Conservation (phyloP, 2,888 invertebrate species). For the Nebria salina region DNA sequence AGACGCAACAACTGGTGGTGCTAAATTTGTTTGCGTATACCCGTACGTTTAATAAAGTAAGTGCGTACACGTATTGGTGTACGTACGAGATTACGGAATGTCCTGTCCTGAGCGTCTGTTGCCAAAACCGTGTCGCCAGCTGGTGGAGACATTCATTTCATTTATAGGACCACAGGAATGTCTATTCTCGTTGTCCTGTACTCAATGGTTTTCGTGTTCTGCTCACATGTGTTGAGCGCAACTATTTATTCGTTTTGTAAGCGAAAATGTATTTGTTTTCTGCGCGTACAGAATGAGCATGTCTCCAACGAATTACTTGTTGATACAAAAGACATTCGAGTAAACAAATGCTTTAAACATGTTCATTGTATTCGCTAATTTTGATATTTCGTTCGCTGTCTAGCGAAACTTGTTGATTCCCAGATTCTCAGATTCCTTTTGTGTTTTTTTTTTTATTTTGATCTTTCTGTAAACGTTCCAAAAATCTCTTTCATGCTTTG, state of each 20-base stretch:
- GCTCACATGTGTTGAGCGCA: slow-evolving; percentile 19
- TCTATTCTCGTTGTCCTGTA: slow-evolving; percentile 38
- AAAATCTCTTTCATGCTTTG: no score
- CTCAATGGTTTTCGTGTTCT: slow-evolving; percentile 18
- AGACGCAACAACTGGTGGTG: neutral
- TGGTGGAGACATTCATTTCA: slow-evolving; percentile 40
- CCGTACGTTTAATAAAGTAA: neutral
- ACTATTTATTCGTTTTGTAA: slow-evolving; percentile 26
- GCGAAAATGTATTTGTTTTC: neutral
- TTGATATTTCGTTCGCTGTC: neutral
- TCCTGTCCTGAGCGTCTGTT: slow-evolving; percentile 21
- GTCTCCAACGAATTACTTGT: slow-evolving; percentile 6
- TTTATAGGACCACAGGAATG: slow-evolving; percentile 40
- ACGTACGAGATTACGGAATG: slow-evolving; percentile 28
- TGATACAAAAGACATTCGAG: slow-evolving; percentile 11
- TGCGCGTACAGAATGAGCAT: neutral
- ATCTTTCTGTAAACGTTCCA: no score
- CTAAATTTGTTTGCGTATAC: neutral
- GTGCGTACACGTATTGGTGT: neutral
- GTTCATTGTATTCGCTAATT: neutral
- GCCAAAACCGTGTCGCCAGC: slow-evolving; percentile 34
- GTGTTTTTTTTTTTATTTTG: no score
- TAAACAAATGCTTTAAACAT: slow-evolving; percentile 3
- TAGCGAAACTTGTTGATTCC: neutral
- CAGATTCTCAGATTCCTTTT: neutral